Base-by-base conservation (phyloP, 2,888 invertebrate species). In the Stenchaetothrips biformis region DNA sequence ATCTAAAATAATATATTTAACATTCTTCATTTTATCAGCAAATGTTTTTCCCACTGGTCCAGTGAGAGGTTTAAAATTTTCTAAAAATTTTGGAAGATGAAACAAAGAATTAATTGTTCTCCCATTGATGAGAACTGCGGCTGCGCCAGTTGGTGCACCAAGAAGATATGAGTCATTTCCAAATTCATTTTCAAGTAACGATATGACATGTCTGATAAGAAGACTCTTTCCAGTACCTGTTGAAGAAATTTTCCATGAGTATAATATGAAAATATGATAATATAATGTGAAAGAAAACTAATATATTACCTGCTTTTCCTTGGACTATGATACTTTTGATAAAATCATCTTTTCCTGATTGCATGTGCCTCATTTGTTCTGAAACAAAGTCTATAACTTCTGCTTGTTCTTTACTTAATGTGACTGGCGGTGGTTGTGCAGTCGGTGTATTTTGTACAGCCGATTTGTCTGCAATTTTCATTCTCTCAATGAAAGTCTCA, bases 211-310 rank as follows among this genome's bases (percentile, higher is more conserved):
- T n/a, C n/a, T n/a, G n/a, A n/a, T n/a, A n/a, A n/a, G n/a, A n/a
- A n/a, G n/a, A n/a, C n/a, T n/a, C n/a, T n/a, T n/a, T n/a, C n/a
- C 62, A 62, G 62, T 62, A 16, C 62, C 62, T 62, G 62, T 62
- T 16, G 62, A 62, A 62, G 18, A 16, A 16, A 62, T 16, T 62
- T 18, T 16, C 6, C 9, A 16, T 62, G 6, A 62, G 6, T 8
- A 18, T 18, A 16, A 6, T 62, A 62, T 16, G 18, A 62, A 62
- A 6, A 62, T 62, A 6, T 16, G 13, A 6, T 18, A 16, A 16
- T 6, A 62, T n/a, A 62, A 62, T 62, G 6, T 9, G 13, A 49
- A 16, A 13, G 8, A 8, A 62, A 13, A 13, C 9, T 62, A 18
- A 8, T 18, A 8, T 18, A 8, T 62, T 18, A 62, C 62, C 62